Conservation (phyloP, 2,888 invertebrate genomes). For the Dolichomitus sp. region DNA sequence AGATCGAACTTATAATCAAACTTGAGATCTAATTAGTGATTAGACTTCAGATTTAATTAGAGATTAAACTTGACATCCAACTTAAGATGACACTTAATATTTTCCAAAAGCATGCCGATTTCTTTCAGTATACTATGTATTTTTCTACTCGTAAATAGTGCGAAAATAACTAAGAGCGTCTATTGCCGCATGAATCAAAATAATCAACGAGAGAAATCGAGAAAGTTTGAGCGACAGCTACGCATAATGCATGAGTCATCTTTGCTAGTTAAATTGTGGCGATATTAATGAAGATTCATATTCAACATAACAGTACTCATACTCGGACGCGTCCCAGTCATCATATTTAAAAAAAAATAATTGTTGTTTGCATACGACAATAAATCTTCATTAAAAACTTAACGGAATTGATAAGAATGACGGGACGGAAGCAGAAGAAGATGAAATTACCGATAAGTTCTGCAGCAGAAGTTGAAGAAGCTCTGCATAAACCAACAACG, state of each 20-base stretch:
- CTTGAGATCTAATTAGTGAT: no score
- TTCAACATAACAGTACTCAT: neutral
- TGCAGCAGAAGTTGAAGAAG: neutral
- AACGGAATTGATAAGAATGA: neutral
- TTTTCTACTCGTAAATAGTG: no score
- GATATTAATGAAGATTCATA: neutral
- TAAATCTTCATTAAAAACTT: neutral
- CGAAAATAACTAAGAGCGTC: neutral
- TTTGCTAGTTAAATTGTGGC: neutral
- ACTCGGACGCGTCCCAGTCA: no score
- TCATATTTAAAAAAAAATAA: no score
- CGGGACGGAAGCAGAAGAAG: neutral
- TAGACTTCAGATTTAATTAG: no score
- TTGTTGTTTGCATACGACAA: neutral
- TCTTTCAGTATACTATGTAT: no score
- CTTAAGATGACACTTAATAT: no score
- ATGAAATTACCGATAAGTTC: neutral
- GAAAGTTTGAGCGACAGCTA: neutral
- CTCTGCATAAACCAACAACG: conserved; percentile 10
- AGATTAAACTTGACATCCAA: no score
- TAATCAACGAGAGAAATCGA: neutral
- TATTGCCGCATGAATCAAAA: neutral
- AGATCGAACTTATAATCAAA: no score
- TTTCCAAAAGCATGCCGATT: no score
- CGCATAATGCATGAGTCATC: neutral